phyloP scores from a whole-genome alignment of 2,113 vertebrate species.

The Oryzias javanicus region DNA sequence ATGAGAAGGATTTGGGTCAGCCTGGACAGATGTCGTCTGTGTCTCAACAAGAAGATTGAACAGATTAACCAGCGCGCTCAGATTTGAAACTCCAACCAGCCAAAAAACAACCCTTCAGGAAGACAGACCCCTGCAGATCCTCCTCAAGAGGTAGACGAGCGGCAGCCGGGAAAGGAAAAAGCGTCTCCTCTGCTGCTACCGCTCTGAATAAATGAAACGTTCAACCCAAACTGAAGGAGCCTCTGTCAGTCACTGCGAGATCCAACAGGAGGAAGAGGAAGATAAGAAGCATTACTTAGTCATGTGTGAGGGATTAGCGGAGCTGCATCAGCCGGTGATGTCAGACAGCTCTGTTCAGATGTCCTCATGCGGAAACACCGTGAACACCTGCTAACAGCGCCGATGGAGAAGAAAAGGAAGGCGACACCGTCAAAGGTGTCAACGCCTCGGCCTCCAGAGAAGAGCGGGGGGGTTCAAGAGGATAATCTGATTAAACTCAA shows the following conservation, averaged over 20 bases:
- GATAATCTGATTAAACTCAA: no score
- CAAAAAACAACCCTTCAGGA: background rate
- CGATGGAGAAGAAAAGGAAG: no score
- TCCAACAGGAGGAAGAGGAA: no score
- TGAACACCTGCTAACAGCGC: background rate
- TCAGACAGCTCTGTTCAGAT: slow-evolving; percentile 51
- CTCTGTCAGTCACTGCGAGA: background rate
- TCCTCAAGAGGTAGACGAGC: background rate
- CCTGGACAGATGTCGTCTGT: slow-evolving; percentile 61
- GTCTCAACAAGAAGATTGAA: slow-evolving; percentile 62
- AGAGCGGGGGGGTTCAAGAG: no score
- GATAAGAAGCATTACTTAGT: slow-evolving; percentile 33
- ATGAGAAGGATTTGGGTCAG: slow-evolving; percentile 67
- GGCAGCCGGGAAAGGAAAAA: background rate
- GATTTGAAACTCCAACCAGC: slow-evolving; percentile 11
- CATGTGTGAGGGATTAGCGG: slow-evolving; percentile 59
- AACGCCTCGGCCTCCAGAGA: no score
- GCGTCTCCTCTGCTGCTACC: no score
- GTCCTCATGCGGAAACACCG: slow-evolving; percentile 33
- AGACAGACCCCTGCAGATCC: background rate
- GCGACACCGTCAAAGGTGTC: no score
- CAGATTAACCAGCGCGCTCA: slow-evolving; percentile 49
- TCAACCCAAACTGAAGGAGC: slow-evolving; percentile 28
- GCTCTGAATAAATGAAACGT: background rate
- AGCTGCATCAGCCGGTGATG: slow-evolving; percentile 59